phyloP scores from a whole-genome alignment of 2,113 vertebrate genomes.

The Cyanoramphus novaezelandiae region DNA sequence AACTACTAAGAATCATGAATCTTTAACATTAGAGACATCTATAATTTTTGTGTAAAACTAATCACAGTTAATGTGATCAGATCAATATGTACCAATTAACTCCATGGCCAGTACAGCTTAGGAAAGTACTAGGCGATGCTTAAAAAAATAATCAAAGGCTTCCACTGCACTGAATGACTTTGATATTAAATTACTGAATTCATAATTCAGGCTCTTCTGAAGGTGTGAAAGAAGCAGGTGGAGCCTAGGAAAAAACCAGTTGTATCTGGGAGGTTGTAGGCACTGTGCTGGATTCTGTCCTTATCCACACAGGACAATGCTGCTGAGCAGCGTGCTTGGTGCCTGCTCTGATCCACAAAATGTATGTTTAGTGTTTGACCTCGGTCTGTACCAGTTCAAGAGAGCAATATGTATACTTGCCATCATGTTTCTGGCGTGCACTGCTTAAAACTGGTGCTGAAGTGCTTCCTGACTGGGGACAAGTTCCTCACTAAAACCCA shows the following conservation, averaged over 20 bases:
- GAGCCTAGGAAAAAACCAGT: background rate
- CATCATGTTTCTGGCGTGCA: fast-evolving
- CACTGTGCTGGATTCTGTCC: background rate
- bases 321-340: fast-evolving
- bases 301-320: too few relatives aligned
- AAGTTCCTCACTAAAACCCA: background rate
- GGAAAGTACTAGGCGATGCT: background rate
- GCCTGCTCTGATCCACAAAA: background rate
- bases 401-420: background rate
- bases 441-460: background rate
- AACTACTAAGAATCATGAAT: background rate
- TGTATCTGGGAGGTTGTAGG: background rate
- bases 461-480: background rate
- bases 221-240: background rate
- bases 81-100: background rate
- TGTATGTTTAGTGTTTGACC: background rate
- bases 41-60: background rate
- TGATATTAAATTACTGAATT: background rate
- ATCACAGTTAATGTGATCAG: background rate
- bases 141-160: background rate
- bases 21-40: background rate
- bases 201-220: background rate
- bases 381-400: background rate
- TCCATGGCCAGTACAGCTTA: background rate
- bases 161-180: background rate